Evolutionary conservation across 2,113 vertebrate genomes (phyloP).

Genomic region (Gambusia holbrooki): DNA sequence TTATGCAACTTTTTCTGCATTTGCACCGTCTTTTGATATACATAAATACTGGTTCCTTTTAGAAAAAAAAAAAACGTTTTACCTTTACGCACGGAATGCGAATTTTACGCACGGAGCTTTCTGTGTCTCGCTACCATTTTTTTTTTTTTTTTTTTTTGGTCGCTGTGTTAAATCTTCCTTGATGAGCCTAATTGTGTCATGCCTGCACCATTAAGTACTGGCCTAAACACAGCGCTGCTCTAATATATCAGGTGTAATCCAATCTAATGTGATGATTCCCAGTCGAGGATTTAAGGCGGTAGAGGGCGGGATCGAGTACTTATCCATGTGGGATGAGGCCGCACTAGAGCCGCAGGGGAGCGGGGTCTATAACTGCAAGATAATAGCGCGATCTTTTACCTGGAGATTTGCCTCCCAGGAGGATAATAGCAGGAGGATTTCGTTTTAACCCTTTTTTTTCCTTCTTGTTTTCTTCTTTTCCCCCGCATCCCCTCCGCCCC

Average conservation of each 20-base stretch:
- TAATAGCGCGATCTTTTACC: constrained; percentile 76
- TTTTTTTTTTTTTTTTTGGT: neutral
- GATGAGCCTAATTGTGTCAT: constrained; percentile 71
- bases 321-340: constrained; percentile 63
- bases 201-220: constrained; percentile 59
- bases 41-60: neutral
- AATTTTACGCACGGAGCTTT: constrained; percentile 49
- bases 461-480: neutral
- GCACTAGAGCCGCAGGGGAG: constrained; percentile 69
- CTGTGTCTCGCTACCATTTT: neutral
- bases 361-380: constrained; percentile 65
- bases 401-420: constrained; percentile 70
- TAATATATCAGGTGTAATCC: constrained; percentile 82
- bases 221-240: constrained; percentile 62
- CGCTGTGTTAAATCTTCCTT: constrained; percentile 48
- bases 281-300: constrained; percentile 73
- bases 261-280: constrained; percentile 78
- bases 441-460: constrained; percentile 21
- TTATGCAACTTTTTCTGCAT: neutral
- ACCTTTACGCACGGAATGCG: constrained; percentile 31
- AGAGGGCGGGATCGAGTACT: constrained; percentile 76
- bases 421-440: constrained; percentile 53
- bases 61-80: neutral
- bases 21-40: neutral
- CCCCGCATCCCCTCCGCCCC: neutral